These are phyloP conservation scores for Rhamnusium bicolor DNA, from an alignment of 2,888 invertebrate genomes.

Conservation along the genomic window DNA sequence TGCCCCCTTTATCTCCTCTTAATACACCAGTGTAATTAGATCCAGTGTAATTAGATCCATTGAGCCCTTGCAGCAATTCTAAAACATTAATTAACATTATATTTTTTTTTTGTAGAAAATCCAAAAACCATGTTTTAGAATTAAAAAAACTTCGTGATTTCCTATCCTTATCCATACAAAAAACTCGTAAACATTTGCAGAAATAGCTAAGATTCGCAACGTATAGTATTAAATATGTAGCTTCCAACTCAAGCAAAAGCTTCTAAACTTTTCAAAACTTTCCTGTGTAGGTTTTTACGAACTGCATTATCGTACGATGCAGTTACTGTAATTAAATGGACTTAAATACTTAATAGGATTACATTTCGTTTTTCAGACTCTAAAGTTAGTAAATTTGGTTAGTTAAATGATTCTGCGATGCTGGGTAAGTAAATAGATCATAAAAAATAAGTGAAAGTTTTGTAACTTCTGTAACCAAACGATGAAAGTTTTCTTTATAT, in stretches of 20 bases:
- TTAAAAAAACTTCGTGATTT: too few relatives aligned
- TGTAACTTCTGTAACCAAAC: background rate
- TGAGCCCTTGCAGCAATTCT: too few relatives aligned
- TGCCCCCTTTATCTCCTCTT: too few relatives aligned
- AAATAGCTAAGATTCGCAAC: slow-evolving; percentile 2
- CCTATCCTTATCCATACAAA: background rate
- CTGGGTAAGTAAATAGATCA: background rate
- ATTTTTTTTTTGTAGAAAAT: too few relatives aligned
- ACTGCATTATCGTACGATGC: slow-evolving; percentile 22
- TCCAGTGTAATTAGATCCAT: too few relatives aligned
- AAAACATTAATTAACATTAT: too few relatives aligned
- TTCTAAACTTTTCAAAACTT: slow-evolving; percentile 21
- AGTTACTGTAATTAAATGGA: slow-evolving; percentile 26
- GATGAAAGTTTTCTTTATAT: background rate
- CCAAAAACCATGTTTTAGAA: too few relatives aligned
- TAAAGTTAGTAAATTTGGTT: slow-evolving; percentile 2
- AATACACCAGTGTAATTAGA: too few relatives aligned
- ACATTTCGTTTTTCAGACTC: slow-evolving; percentile 16
- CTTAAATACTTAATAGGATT: slow-evolving; percentile 18
- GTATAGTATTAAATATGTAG: slow-evolving; percentile 18
- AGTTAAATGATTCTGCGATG: background rate
- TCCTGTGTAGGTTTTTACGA: slow-evolving; percentile 7
- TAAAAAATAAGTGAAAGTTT: background rate
- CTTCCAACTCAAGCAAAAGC: background rate
- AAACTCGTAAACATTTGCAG: background rate